These are phyloP conservation scores for Nephrocerus scutellatus DNA, from an alignment of 2,888 invertebrate genomes.

Conservation along the genomic window DNA sequence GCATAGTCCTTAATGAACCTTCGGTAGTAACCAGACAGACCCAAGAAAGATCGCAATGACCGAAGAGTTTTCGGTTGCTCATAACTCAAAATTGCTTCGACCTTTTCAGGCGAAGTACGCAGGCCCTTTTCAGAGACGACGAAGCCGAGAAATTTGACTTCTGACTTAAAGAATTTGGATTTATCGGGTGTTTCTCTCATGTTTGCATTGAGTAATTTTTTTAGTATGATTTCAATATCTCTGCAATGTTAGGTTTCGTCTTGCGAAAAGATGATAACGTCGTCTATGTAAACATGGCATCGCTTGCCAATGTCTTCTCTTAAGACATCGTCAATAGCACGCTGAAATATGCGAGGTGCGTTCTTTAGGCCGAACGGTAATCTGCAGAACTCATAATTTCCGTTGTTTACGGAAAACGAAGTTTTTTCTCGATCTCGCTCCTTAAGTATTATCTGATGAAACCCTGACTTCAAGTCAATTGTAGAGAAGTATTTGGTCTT, in stretches of 20 bases:
- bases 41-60: too few species aligned
- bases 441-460: slow-evolving; percentile 17
- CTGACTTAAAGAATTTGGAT: slow-evolving; percentile 7
- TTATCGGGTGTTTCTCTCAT: slow-evolving; percentile 9
- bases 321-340: slow-evolving; percentile 12
- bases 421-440: slow-evolving; percentile 16
- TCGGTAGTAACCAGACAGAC: too few species aligned
- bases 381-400: slow-evolving; percentile 3
- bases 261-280: slow-evolving; percentile 11
- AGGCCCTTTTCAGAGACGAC: slow-evolving; percentile 7
- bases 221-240: slow-evolving; percentile 4
- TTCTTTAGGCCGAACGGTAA: slow-evolving; percentile 9
- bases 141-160: slow-evolving; percentile 11
- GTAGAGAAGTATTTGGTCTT: slow-evolving; percentile 14
- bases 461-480: slow-evolving; percentile 14
- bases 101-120: too few species aligned
- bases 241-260: slow-evolving; percentile 3
- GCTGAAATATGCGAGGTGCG: slow-evolving; percentile 8
- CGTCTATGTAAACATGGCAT: slow-evolving; percentile 13
- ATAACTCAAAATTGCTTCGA: too few species aligned
- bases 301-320: slow-evolving; percentile 12
- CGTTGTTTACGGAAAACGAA: slow-evolving; percentile 13
- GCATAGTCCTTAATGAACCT: too few species aligned
- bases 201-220: slow-evolving; percentile 4
- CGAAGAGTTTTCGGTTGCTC: too few species aligned